These are phyloP conservation scores for Polydesmus complanatus DNA, from an alignment of 2,888 invertebrate species.

Conservation along the genomic window DNA sequence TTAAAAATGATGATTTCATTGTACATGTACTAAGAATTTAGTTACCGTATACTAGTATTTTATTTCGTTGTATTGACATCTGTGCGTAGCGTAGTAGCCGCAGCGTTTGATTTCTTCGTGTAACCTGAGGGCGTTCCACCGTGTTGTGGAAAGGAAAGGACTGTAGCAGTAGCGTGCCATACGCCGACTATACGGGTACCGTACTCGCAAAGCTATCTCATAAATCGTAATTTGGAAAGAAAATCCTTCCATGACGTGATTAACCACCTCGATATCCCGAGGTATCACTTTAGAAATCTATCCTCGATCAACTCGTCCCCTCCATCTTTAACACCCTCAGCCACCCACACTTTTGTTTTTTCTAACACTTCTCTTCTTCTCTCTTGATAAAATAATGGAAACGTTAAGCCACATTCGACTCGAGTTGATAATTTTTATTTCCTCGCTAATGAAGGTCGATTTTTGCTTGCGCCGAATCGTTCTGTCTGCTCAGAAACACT, in stretches of 20 bases:
- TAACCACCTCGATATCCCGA: not conserved
- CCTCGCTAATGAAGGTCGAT: not conserved
- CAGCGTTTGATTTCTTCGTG: too few species aligned
- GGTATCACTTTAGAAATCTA: not conserved
- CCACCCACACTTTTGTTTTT: not conserved
- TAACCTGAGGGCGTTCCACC: too few species aligned
- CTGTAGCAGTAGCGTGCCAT: too few species aligned
- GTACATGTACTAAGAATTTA: too few species aligned
- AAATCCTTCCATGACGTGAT: not conserved
- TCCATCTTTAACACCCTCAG: not conserved
- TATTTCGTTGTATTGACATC: too few species aligned
- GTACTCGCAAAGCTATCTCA: not conserved
- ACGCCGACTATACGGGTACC: too few species aligned
- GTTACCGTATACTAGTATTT: too few species aligned
- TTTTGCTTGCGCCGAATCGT: too few species aligned
- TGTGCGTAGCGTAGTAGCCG: too few species aligned
- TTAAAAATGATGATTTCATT: too few species aligned
- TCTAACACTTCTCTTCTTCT: not conserved
- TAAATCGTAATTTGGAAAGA: not conserved
- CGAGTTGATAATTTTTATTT: not conserved
- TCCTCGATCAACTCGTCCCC: not conserved
- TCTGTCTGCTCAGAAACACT: too few species aligned
- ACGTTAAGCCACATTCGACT: not conserved
- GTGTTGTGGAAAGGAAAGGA: too few species aligned
- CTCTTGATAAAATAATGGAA: not conserved